These are phyloP conservation scores for Endotricha flammealis DNA, from an alignment of 2,888 invertebrate species.

Conservation along the genomic window DNA sequence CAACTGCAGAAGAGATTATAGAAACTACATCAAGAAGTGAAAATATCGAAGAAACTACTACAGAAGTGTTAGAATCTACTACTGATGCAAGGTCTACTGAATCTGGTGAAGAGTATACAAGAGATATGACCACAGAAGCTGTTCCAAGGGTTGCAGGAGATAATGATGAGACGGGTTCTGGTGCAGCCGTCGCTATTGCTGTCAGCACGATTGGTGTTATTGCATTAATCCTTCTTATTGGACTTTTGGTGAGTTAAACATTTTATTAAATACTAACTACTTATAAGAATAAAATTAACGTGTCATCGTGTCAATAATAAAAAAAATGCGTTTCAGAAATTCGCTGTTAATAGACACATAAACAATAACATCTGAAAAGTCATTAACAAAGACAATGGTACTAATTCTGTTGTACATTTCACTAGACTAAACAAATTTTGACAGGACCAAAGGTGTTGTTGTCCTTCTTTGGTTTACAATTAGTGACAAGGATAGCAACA, in stretches of 20 bases:
- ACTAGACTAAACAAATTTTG: too few relatives aligned
- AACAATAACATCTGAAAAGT: too few relatives aligned
- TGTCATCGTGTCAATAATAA: too few relatives aligned
- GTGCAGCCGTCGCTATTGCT: conserved; percentile 88
- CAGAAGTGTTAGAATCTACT: conserved; percentile 34
- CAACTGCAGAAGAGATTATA: conserved; percentile 19
- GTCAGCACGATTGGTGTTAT: conserved; percentile 89
- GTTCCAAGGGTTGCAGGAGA: conserved; percentile 37
- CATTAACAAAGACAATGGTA: too few relatives aligned
- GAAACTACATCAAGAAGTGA: conserved; percentile 32
- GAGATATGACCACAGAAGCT: conserved; percentile 54
- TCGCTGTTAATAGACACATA: too few relatives aligned
- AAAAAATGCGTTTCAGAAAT: too few relatives aligned
- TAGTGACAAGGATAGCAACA: too few relatives aligned
- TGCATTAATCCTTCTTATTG: conserved; percentile 86
- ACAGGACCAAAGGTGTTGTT: too few relatives aligned
- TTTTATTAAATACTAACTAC: too few relatives aligned
- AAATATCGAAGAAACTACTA: conserved; percentile 35
- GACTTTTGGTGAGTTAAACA: conserved; percentile 81
- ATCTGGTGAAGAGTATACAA: conserved; percentile 45
- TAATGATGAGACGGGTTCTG: conserved; percentile 72
- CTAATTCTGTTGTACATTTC: too few relatives aligned
- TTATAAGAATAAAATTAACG: too few relatives aligned
- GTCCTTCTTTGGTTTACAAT: too few relatives aligned
- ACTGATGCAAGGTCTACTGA: conserved; percentile 42